These are phyloP conservation scores for Seriola aureovittata DNA, from an alignment of 2,113 vertebrate species.

Conservation along the genomic window DNA sequence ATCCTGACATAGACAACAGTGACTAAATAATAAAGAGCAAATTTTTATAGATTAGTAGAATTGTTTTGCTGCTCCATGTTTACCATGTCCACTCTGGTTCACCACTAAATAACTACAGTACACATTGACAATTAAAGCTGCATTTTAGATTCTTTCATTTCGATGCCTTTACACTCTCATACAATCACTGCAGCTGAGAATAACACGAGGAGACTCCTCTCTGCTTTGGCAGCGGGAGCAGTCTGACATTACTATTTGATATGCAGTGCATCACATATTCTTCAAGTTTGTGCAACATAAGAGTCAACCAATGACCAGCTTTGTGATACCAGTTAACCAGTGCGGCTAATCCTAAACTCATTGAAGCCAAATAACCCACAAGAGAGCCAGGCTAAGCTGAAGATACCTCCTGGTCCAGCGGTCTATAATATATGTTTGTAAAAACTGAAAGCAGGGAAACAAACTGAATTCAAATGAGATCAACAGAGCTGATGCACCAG, in stretches of 20 bases:
- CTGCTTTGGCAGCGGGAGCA: neutral
- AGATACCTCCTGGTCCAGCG: neutral
- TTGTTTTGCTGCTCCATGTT: neutral
- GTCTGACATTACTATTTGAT: neutral
- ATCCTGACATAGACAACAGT: neutral
- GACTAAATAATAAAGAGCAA: too few species aligned
- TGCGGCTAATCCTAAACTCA: neutral
- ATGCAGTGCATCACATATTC: neutral
- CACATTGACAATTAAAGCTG: neutral
- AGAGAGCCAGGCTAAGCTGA: constrained; percentile 1
- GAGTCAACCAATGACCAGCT: neutral
- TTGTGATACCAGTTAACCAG: neutral
- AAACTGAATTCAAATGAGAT: neutral
- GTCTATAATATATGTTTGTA: neutral
- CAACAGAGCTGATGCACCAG: neutral
- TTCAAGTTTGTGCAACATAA: neutral
- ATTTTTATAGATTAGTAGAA: neutral
- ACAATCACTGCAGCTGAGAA: too few species aligned
- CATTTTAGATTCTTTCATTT: neutral
- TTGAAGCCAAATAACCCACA: neutral
- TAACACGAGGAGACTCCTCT: neutral
- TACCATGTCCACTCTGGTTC: neutral
- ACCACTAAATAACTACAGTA: neutral
- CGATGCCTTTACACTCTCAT: neutral
- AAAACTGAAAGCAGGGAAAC: neutral